Percentiles rank a stretch among this genome's conserved stretches.
phyloP scores from a whole-genome alignment of 2,888 invertebrate species.

The Cheilosia pagana region DNA sequence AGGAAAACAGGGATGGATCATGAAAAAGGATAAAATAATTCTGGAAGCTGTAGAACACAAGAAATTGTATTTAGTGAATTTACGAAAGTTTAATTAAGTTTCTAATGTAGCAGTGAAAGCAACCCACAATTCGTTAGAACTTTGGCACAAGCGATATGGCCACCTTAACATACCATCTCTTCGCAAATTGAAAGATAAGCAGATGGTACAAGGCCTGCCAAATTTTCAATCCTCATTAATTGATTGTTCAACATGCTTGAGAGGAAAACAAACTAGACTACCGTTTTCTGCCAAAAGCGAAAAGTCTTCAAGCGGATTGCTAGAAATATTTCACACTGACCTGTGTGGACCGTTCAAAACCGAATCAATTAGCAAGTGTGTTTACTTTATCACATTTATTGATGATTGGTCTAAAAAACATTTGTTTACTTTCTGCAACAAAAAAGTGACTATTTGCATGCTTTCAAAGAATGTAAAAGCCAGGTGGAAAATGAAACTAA shows the following conservation, averaged over 20 bases:
- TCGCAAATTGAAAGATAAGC: background rate
- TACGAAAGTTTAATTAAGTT: background rate
- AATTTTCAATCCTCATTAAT: background rate
- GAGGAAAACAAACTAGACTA: constrained; percentile 35
- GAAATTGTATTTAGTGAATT: constrained; percentile 1
- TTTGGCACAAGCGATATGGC: constrained; percentile 16
- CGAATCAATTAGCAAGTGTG: background rate
- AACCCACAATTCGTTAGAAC: constrained; percentile 1
- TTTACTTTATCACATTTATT: background rate
- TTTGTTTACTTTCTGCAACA: background rate
- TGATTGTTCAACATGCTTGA: constrained; percentile 24
- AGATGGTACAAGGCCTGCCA: background rate
- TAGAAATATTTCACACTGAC: constrained; percentile 51
- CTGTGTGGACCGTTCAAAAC: background rate
- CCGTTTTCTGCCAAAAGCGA: constrained; percentile 17
- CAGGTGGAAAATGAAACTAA: constrained; percentile 3
- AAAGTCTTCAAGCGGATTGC: constrained; percentile 20
- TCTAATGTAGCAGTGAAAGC: background rate
- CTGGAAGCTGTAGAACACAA: constrained; percentile 1
- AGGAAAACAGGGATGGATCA: constrained; percentile 7
- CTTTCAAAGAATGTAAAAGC: background rate
- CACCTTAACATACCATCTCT: background rate
- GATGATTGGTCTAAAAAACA: background rate
- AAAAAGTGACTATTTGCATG: constrained; percentile 11
- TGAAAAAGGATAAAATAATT: background rate